Evolutionary conservation across 2,113 vertebrate species (phyloP).

Genomic region (Atrichornis clamosus): DNA sequence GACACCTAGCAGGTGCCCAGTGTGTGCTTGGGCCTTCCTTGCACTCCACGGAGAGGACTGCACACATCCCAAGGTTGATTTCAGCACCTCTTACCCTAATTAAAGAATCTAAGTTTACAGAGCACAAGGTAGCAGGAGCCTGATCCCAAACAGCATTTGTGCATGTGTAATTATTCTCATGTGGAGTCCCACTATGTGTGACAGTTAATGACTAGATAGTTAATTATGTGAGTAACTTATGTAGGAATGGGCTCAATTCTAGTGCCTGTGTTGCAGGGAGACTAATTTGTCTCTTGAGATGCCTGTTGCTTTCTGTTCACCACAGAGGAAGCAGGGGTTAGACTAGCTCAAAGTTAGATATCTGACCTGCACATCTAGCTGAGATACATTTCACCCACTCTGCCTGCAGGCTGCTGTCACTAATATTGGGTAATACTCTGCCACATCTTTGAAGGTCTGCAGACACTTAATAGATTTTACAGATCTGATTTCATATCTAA

Average conservation of each 20-base stretch:
- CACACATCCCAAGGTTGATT: neutral
- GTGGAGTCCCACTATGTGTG: neutral
- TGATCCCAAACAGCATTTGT: neutral
- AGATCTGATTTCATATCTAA: neutral
- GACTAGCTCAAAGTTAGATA: neutral
- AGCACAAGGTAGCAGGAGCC: neutral
- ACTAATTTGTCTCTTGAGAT: neutral
- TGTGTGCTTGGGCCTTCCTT: neutral
- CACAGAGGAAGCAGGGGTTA: neutral
- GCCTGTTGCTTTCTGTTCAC: neutral
- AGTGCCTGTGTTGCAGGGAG: neutral
- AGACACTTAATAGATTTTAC: neutral
- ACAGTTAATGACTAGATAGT: neutral
- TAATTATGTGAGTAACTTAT: neutral
- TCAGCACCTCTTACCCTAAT: neutral
- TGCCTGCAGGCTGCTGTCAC: neutral
- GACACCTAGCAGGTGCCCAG: neutral
- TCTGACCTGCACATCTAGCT: neutral
- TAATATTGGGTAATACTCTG: neutral
- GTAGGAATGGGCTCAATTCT: neutral
- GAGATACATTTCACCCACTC: fast-evolving
- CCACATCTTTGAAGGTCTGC: neutral
- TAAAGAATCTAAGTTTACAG: neutral
- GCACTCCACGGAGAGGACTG: neutral
- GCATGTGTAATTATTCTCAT: neutral